Conservation (phyloP, 1,140 invertebrate species). For the Mizuhopecten yessoensis region DNA sequence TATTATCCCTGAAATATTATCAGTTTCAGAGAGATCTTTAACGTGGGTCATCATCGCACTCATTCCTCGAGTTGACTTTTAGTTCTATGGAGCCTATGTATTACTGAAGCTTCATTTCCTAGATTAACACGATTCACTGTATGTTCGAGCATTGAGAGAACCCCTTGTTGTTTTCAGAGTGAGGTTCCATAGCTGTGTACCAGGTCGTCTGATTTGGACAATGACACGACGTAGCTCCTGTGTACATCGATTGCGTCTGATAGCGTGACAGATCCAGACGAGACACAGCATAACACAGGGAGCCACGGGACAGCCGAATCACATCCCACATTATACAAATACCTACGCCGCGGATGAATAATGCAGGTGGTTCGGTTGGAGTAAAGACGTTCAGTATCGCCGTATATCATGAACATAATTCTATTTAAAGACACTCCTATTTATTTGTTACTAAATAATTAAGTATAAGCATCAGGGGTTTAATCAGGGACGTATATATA, state of each 20-base stretch:
- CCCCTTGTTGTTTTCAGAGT: too few relatives aligned
- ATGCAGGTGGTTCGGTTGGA: not conserved
- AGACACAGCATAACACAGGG: not conserved
- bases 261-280: not conserved
- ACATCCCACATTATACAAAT: not conserved
- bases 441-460: slow-evolving; percentile 8
- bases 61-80: too few relatives aligned
- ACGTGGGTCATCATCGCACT: too few relatives aligned
- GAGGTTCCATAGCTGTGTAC: not conserved
- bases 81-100: too few relatives aligned
- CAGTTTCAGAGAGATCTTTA: too few relatives aligned
- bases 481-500: too few relatives aligned
- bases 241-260: not conserved
- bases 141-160: too few relatives aligned
- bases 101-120: too few relatives aligned
- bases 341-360: not conserved
- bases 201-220: not conserved
- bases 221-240: not conserved
- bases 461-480: not conserved
- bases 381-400: not conserved
- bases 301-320: not conserved
- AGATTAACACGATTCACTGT: too few relatives aligned
- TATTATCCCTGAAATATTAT: too few relatives aligned
- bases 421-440: not conserved
- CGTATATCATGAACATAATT: not conserved